Conservation (phyloP, 2,797 vertebrate genomes). For the Philypnodon macrostomus region DNA sequence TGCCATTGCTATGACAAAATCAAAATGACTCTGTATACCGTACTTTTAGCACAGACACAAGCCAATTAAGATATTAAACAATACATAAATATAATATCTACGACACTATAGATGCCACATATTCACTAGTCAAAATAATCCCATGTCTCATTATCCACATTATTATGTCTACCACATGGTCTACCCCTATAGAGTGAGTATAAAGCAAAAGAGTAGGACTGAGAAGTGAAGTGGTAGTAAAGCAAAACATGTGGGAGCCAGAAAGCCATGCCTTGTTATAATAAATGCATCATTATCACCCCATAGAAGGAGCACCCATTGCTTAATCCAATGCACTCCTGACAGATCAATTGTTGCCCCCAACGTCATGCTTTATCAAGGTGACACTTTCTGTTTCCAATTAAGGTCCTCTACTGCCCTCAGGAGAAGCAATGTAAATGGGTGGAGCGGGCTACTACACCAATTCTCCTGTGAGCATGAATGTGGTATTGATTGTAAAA, state of each 20-base stretch:
- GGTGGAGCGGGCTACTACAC: not conserved
- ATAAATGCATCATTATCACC: not conserved
- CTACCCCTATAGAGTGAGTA: not conserved
- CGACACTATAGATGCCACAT: no score
- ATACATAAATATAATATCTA: no score
- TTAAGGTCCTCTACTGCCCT: conserved; percentile 33
- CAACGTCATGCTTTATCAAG: conserved; percentile 33
- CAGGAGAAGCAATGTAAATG: conserved; percentile 6
- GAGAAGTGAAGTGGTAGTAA: not conserved
- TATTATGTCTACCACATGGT: not conserved
- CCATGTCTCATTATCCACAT: not conserved
- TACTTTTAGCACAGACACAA: no score
- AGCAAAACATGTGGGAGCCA: conserved; percentile 1
- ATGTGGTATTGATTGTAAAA: conserved; percentile 31
- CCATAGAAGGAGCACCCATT: not conserved
- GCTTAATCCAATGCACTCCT: not conserved
- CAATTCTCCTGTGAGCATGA: not conserved
- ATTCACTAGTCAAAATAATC: no score
- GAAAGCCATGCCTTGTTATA: not conserved
- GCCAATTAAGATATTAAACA: not conserved
- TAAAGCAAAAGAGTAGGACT: not conserved
- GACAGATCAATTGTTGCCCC: conserved; percentile 25
- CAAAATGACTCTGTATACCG: no score
- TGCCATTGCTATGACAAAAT: no score
- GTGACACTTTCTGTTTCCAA: conserved; percentile 37